Conservation (phyloP, 2,113 vertebrate genomes). For the Sturnira hondurensis region DNA sequence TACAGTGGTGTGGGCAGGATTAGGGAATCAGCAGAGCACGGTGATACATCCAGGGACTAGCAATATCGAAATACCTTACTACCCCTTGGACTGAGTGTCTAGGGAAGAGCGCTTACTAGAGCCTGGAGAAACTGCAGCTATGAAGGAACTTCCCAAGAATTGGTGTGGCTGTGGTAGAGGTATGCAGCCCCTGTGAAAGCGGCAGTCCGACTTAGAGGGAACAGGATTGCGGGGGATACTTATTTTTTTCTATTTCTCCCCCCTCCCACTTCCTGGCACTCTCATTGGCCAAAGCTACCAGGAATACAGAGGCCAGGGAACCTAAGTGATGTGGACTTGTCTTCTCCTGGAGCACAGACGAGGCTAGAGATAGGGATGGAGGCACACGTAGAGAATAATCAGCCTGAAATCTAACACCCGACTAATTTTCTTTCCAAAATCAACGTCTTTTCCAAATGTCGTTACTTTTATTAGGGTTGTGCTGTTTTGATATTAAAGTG, state of each 20-base stretch:
- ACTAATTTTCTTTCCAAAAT: not conserved
- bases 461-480: not conserved
- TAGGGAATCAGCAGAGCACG: not conserved
- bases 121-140: not conserved
- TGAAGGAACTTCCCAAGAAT: not conserved
- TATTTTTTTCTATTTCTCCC: not conserved
- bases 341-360: not conserved
- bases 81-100: not conserved
- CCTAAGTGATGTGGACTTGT: not conserved
- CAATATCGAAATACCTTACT: not conserved
- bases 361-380: not conserved
- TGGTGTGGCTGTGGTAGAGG: not conserved
- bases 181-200: not conserved
- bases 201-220: not conserved
- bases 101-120: not conserved
- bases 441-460: not conserved
- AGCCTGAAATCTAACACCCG: not conserved
- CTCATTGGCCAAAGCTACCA: not conserved
- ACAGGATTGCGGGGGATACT: fast-evolving
- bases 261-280: not conserved
- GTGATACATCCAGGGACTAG: not conserved
- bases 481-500: not conserved
- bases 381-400: not conserved
- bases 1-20: not conserved
- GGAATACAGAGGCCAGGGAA: not conserved